Evolutionary conservation across 2,888 invertebrate species (phyloP).

Genomic region (Drosophila meridiana): DNA sequence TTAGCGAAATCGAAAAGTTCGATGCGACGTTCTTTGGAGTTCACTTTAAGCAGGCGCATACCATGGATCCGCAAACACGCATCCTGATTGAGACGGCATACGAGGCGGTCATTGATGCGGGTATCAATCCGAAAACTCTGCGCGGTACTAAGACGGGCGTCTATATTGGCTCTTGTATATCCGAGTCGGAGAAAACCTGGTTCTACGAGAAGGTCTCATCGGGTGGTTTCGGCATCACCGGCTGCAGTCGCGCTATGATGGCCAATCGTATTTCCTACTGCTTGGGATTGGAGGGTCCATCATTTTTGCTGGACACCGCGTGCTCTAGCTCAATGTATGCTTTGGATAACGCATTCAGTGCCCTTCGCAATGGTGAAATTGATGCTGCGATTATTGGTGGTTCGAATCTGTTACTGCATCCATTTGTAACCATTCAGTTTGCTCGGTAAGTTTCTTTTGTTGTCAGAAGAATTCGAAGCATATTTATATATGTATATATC

Average conservation of each 20-base stretch:
- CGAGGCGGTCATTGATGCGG: slow-evolving; percentile 92
- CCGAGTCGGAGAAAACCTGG: slow-evolving; percentile 91
- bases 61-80: slow-evolving; percentile 92
- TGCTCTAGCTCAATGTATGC: slow-evolving; percentile 97
- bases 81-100: slow-evolving; percentile 91
- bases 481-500: not conserved
- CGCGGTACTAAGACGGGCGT: slow-evolving; percentile 90
- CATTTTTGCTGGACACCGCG: slow-evolving; percentile 95
- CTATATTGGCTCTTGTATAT: slow-evolving; percentile 90
- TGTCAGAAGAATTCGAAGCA: not conserved
- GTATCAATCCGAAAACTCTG: slow-evolving; percentile 88
- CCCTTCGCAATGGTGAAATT: slow-evolving; percentile 92
- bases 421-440: slow-evolving; percentile 95
- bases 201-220: slow-evolving; percentile 88
- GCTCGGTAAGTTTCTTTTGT: slow-evolving; percentile 86
- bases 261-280: slow-evolving; percentile 96
- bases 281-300: slow-evolving; percentile 95
- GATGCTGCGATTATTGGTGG: slow-evolving; percentile 96
- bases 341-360: slow-evolving; percentile 91
- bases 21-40: slow-evolving; percentile 92
- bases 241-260: slow-evolving; percentile 96
- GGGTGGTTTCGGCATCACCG: slow-evolving; percentile 85
- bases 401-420: slow-evolving; percentile 93
- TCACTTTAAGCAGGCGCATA: slow-evolving; percentile 90
- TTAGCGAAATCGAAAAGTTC: slow-evolving; percentile 89